phyloP scores from a whole-genome alignment of 2,113 vertebrate species.

The Microcebus ravelobensis region DNA sequence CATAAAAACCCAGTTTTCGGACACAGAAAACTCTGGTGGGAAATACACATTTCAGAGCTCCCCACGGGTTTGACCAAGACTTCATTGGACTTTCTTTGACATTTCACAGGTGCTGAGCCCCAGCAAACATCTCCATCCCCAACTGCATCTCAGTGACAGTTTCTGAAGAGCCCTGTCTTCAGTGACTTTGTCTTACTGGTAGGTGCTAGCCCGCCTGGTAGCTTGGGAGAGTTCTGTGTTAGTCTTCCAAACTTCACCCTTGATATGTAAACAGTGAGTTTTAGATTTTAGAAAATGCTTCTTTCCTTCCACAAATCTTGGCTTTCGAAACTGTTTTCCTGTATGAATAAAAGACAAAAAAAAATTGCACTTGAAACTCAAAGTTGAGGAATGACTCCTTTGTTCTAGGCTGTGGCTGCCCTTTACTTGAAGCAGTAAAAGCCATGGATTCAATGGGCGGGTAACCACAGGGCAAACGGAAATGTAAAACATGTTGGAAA shows the following conservation, averaged over 20 bases:
- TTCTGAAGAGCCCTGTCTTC: neutral
- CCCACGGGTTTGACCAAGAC: neutral
- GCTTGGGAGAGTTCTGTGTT: neutral
- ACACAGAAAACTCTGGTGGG: neutral
- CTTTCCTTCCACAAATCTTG: neutral
- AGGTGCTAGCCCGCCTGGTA: too few species aligned
- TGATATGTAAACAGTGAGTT: neutral
- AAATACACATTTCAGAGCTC: neutral
- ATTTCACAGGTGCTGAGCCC: neutral
- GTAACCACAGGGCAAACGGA: neutral
- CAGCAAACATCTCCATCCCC: neutral
- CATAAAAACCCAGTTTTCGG: too few species aligned
- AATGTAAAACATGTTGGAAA: neutral
- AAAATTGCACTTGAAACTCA: neutral
- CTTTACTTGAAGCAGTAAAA: neutral
- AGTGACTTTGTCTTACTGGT: neutral
- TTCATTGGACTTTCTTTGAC: neutral
- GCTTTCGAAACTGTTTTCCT: neutral
- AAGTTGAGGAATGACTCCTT: neutral
- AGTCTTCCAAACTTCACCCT: neutral
- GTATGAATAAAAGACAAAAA: neutral
- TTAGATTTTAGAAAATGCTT: neutral
- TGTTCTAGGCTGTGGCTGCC: neutral
- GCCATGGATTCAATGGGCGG: neutral
- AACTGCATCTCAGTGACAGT: neutral